phyloP scores from a whole-genome alignment of 2,113 vertebrate species.

The Erythrocebus patas region DNA sequence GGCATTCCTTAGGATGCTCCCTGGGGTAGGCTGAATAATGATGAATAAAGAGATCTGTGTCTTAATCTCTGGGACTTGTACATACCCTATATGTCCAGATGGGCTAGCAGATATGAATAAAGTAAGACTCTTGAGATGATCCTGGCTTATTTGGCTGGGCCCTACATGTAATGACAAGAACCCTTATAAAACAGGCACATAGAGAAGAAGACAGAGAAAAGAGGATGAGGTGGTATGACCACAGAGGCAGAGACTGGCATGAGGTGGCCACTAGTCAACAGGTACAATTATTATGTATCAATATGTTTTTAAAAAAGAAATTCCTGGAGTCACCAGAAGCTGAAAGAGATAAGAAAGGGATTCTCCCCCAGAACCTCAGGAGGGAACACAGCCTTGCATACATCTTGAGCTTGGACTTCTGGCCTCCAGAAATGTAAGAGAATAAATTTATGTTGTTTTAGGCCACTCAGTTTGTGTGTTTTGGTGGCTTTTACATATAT shows the following conservation, averaged over 20 bases:
- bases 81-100: neutral
- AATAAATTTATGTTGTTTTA: neutral
- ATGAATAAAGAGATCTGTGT: no score
- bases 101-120: neutral
- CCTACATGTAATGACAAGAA: neutral
- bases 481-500: no score
- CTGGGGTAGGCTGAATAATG: neutral
- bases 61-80: neutral
- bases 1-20: neutral
- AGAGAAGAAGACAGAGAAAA: neutral
- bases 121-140: neutral
- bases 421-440: neutral
- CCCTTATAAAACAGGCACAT: fast-evolving
- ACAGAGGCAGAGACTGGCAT: neutral
- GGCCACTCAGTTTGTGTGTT: neutral
- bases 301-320: neutral
- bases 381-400: no score
- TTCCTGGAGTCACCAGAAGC: neutral
- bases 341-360: neutral
- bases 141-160: neutral
- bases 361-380: neutral
- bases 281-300: neutral
- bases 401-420: neutral
- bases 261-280: neutral
- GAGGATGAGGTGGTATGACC: neutral